phyloP scores from a whole-genome alignment of 2,113 vertebrate genomes.

The Casuarius casuarius region DNA sequence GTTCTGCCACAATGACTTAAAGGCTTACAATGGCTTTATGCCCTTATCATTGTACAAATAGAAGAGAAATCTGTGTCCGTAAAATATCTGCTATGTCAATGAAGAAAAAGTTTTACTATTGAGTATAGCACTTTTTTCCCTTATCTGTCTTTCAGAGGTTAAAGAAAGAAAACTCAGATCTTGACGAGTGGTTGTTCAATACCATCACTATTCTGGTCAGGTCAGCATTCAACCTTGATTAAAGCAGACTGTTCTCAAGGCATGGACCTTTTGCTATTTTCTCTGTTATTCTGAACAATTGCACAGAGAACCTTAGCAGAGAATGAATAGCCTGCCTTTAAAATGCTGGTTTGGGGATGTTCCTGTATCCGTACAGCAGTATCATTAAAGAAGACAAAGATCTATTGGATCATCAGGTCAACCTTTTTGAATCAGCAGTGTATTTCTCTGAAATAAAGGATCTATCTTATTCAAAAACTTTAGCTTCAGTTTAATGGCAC shows the following conservation, averaged over 20 bases:
- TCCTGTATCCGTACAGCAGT: neutral
- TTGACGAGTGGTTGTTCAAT: neutral
- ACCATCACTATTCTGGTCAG: neutral
- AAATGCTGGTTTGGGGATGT: neutral
- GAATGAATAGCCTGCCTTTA: neutral
- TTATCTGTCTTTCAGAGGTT: neutral
- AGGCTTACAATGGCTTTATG: neutral
- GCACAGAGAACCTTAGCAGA: neutral
- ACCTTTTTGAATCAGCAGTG: neutral
- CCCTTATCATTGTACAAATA: neutral
- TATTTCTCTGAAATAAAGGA: slow-evolving; percentile 10
- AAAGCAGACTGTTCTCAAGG: neutral
- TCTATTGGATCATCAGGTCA: neutral
- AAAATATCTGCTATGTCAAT: neutral
- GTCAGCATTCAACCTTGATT: slow-evolving; percentile 4
- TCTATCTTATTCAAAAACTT: slow-evolving; percentile 7
- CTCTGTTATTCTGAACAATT: neutral
- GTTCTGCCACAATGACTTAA: slow-evolving; percentile 7
- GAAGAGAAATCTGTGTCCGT: neutral
- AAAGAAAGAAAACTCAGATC: neutral
- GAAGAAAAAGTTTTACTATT: neutral
- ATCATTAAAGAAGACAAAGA: slow-evolving; percentile 19
- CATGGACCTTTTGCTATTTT: slow-evolving; percentile 15
- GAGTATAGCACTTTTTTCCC: neutral
- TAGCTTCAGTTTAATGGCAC: neutral